A percentile compares a stretch with the other conserved stretches of the same genome.
Evolutionary conservation across 2,113 vertebrate species (phyloP).

Genomic region (Cephalopterus ornatus): DNA sequence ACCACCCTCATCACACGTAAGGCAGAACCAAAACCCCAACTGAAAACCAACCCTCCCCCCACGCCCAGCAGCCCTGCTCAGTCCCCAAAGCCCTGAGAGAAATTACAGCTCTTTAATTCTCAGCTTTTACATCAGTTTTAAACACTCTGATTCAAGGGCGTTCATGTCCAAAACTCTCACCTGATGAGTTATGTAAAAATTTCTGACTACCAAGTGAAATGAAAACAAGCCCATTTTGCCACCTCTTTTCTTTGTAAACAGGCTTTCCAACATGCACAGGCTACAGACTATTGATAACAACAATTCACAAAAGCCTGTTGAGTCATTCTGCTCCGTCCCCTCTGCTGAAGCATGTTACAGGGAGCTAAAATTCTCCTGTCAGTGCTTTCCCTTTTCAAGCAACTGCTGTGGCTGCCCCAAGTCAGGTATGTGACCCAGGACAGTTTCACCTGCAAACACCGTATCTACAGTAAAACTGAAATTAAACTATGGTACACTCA

Average conservation of each 20-base stretch:
- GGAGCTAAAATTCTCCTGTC: background rate
- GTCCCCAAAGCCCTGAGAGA: background rate
- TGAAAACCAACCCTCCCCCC: background rate
- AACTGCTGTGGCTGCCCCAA: background rate
- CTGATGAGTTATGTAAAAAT: background rate
- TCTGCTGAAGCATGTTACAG: accelerated
- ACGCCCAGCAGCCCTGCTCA: background rate
- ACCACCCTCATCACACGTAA: background rate
- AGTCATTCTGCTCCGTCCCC: background rate
- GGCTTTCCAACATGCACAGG: background rate
- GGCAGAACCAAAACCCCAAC: background rate
- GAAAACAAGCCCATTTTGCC: background rate
- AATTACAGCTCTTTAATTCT: background rate
- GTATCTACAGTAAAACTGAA: background rate
- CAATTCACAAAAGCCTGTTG: background rate
- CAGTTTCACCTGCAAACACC: background rate
- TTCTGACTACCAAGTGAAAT: background rate
- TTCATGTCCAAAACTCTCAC: background rate
- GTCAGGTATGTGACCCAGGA: background rate
- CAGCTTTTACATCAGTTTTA: background rate
- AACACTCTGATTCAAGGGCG: background rate
- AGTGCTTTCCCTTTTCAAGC: background rate
- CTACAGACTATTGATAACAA: background rate
- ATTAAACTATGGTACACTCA: background rate
- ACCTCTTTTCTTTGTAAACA: background rate